phyloP scores from a whole-genome alignment of 1,140 invertebrate species.

The Thaumatotibia leucotreta region DNA sequence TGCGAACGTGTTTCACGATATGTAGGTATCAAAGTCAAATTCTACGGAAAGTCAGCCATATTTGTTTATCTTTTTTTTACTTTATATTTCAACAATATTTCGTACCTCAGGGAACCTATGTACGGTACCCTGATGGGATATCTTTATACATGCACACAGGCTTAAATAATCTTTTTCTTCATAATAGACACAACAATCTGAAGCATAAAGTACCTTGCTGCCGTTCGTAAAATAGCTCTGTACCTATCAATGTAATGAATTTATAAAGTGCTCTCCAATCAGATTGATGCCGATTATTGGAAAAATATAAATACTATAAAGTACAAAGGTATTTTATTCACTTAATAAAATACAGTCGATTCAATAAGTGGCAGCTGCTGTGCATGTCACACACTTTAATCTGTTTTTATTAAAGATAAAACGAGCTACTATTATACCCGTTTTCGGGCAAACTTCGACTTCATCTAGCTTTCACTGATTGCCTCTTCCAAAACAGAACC shows the following conservation, averaged over 20 bases:
- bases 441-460: background rate
- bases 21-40: no score
- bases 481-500: background rate
- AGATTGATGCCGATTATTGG: conserved; percentile 8
- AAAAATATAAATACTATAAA: conserved; percentile 5
- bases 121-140: no score
- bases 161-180: no score
- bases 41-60: no score
- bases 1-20: no score
- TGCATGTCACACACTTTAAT: background rate
- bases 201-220: no score
- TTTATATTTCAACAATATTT: no score
- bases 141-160: no score
- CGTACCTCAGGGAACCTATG: no score
- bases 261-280: background rate
- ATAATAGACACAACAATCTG: no score
- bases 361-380: background rate
- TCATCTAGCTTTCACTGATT: background rate
- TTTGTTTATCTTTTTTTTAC: no score
- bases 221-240: background rate
- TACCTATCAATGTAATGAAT: background rate
- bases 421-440: background rate
- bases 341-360: background rate
- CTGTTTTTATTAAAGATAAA: background rate
- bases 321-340: background rate